A percentile compares a stretch with the other conserved stretches of the same genome.
Conservation (phyloP, 2,797 vertebrate genomes). For the Oreonectes daqikongensis region DNA sequence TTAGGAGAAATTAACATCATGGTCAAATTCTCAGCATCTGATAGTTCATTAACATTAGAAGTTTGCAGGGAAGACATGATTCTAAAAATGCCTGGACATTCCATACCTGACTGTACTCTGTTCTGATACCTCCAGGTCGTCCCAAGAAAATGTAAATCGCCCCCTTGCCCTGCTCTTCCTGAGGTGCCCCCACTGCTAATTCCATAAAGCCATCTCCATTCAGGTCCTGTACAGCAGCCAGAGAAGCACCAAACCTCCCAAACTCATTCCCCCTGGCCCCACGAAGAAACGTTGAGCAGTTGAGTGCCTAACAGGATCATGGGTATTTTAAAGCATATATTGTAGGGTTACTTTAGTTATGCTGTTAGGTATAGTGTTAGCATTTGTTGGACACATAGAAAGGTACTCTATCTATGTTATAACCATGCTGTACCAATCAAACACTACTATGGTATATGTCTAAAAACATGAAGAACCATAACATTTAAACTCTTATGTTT, state of each 20-base stretch:
- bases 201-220: constrained; percentile 59
- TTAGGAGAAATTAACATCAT: too few species aligned
- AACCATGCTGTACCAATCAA: too few species aligned
- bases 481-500: too few species aligned
- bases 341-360: neutral
- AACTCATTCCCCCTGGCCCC: constrained; percentile 49
- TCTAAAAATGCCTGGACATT: neutral
- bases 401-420: too few species aligned
- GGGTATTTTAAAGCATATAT: neutral
- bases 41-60: too few species aligned
- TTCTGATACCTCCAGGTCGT: constrained; percentile 34
- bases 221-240: constrained; percentile 54
- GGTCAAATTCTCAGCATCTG: too few species aligned
- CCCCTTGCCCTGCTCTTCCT: constrained; percentile 53
- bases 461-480: too few species aligned
- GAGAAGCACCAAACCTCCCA: constrained; percentile 56
- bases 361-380: too few species aligned
- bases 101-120: constrained; percentile 58
- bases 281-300: constrained; percentile 47
- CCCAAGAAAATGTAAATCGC: constrained; percentile 61
- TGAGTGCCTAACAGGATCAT: constrained; percentile 27
- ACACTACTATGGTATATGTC: too few species aligned
- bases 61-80: too few species aligned
- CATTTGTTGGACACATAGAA: too few species aligned
- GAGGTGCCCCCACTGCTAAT: constrained; percentile 59